Base-by-base conservation (phyloP, 2,113 vertebrate species). In the Puffinus mauretanicus region DNA sequence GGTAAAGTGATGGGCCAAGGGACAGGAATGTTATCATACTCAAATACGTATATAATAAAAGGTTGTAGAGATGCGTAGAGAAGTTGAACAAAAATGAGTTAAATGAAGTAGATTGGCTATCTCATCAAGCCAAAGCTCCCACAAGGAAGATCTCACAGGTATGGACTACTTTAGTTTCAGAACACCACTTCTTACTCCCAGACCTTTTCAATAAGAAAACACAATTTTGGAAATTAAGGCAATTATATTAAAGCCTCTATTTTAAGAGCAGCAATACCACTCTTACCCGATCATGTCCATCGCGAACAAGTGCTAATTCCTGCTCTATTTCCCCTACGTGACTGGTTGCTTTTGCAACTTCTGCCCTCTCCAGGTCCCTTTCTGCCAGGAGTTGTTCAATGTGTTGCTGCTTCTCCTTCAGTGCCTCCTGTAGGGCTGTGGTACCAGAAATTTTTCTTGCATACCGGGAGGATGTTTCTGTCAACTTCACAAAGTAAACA, bases 381-480 rank as follows among this genome's bases (percentile, higher is more conserved):
- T 99, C 99, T 24, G 99, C 99, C 98, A 99, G 98, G 72, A 99
- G 98, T 97, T 99, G 99, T 92, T 99, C 99, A 65, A 99, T 99
- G 96, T 99, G 99, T 97, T 99, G 99, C 97, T 99, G 99, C 94
- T 99, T 99, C 98, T 99, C 99, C 97, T 99, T 99, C 96, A 99
- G 98, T 1, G 99, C 99, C 97, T 99, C 99, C 97, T 99, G 99
- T 49, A 99, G 97, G 36, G 99, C 99, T 3, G 99, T 99, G 96
- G 99, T 99, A 94, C 99, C 99, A 16, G 99, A 99, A 95, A 99
- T 99, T 98, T 99, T 99, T 57, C 99, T 98, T 91, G 98, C 98
- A 84, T 99, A 99, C 22, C 99, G 98, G 9, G 99, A 99, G 7
- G 99, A 99, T 13, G 99, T 99, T 98, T 99, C 99, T 14, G 99